Evolutionary conservation across 2,888 invertebrate genomes (phyloP).

Genomic region (Anticlea derivata): DNA sequence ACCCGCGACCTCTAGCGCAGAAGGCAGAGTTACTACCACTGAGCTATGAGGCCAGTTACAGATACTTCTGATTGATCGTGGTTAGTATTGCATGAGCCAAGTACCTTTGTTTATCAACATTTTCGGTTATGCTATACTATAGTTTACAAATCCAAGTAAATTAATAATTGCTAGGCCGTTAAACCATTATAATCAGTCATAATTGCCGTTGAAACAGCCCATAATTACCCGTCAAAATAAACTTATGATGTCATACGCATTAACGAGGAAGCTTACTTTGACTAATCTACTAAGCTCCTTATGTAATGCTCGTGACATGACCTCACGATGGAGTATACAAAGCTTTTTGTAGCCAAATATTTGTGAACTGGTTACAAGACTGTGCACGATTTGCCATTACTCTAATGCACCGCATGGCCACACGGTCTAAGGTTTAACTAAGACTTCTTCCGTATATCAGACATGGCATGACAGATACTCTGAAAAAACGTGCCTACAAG

Average conservation of each 20-base stretch:
- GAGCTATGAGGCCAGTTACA: too few species aligned
- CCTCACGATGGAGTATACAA: constrained; percentile 42
- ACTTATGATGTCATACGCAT: constrained; percentile 50
- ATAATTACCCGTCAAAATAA: not conserved
- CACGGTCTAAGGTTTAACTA: constrained; percentile 12
- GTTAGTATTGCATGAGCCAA: too few species aligned
- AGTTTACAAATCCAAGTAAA: constrained; percentile 8
- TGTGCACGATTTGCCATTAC: constrained; percentile 32
- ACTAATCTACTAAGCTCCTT: constrained; percentile 50
- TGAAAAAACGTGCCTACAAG: constrained; percentile 13
- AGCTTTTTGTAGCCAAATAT: constrained; percentile 37
- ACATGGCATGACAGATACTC: constrained; percentile 24
- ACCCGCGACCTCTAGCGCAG: too few species aligned
- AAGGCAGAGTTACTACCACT: too few species aligned
- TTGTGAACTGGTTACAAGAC: constrained; percentile 28
- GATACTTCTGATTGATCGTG: too few species aligned
- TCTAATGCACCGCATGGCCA: constrained; percentile 34
- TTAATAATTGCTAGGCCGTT: constrained; percentile 7
- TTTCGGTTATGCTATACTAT: too few species aligned
- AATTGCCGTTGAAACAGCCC: not conserved
- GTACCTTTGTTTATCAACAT: too few species aligned
- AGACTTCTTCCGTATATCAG: constrained; percentile 33
- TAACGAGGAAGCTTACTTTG: constrained; percentile 60
- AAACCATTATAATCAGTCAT: constrained; percentile 14
- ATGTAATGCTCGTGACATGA: constrained; percentile 46